phyloP scores from a whole-genome alignment of 2,888 invertebrate species.

The Andrena bucephala region DNA sequence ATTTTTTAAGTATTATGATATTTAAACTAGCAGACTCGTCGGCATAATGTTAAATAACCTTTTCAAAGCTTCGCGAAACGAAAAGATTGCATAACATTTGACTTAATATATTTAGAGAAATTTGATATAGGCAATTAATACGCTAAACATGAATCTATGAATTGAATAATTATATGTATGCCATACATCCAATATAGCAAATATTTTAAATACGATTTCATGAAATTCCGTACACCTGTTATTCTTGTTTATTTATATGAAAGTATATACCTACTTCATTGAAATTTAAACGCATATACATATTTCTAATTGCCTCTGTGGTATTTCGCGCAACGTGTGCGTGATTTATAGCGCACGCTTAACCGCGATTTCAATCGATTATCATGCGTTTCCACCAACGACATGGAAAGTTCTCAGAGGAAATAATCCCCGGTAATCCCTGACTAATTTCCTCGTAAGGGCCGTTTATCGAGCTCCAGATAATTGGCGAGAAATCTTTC shows the following conservation, averaged over 20 bases:
- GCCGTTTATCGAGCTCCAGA: conserved; percentile 1
- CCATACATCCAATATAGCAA: too few species aligned
- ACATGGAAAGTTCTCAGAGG: background rate
- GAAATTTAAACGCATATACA: too few species aligned
- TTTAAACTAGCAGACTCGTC: background rate
- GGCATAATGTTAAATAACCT: background rate
- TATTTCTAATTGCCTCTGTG: too few species aligned
- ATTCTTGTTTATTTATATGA: too few species aligned
- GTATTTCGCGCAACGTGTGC: too few species aligned
- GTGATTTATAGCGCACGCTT: background rate
- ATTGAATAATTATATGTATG: background rate
- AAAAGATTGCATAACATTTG: background rate
- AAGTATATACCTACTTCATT: too few species aligned
- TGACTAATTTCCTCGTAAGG: conserved; percentile 11
- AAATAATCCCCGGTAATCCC: background rate
- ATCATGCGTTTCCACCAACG: background rate
- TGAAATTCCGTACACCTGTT: too few species aligned
- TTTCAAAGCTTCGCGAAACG: background rate
- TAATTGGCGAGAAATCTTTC: background rate
- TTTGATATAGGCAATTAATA: background rate
- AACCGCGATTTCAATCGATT: background rate
- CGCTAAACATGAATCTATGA: background rate
- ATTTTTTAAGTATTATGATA: background rate
- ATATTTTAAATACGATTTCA: too few species aligned
- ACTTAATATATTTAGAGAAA: background rate